These are phyloP conservation scores for Notospermus geniculatus DNA, from an alignment of 1,140 invertebrate species.

Conservation along the genomic window DNA sequence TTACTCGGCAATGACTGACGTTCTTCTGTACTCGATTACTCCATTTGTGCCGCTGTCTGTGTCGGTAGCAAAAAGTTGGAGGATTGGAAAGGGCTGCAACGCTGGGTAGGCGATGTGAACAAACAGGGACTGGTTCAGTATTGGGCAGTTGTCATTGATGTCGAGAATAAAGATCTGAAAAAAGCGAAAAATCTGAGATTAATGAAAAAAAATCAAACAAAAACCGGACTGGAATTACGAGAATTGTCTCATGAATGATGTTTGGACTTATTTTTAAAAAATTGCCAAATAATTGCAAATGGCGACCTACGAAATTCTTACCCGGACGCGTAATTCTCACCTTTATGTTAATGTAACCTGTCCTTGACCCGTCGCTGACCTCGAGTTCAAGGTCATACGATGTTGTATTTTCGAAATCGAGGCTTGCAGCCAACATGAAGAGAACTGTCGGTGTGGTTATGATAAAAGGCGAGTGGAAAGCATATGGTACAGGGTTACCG, in stretches of 20 bases:
- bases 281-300: too few relatives aligned
- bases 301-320: too few relatives aligned
- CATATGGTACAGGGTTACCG: slow-evolving; percentile 21
- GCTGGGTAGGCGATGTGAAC: slow-evolving; percentile 24
- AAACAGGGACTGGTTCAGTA: slow-evolving; percentile 21
- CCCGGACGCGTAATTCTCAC: too few relatives aligned
- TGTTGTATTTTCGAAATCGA: slow-evolving; percentile 28
- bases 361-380: slow-evolving; percentile 23
- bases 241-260: too few relatives aligned
- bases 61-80: slow-evolving; percentile 24
- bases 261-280: too few relatives aligned
- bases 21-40: slow-evolving; percentile 20
- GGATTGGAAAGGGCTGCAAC: slow-evolving; percentile 22
- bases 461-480: slow-evolving; percentile 21
- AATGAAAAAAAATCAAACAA: too few relatives aligned
- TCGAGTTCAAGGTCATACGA: slow-evolving; percentile 24
- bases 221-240: too few relatives aligned
- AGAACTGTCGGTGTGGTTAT: slow-evolving; percentile 24
- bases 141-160: slow-evolving; percentile 37
- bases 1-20: slow-evolving; percentile 25
- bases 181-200: too few relatives aligned
- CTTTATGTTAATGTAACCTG: slow-evolving; percentile 30
- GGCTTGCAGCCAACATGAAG: slow-evolving; percentile 23
- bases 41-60: slow-evolving; percentile 27
- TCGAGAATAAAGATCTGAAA: slow-evolving; percentile 31